Conservation (phyloP, 2,797 vertebrate species). For the Tadarida brasiliensis region DNA sequence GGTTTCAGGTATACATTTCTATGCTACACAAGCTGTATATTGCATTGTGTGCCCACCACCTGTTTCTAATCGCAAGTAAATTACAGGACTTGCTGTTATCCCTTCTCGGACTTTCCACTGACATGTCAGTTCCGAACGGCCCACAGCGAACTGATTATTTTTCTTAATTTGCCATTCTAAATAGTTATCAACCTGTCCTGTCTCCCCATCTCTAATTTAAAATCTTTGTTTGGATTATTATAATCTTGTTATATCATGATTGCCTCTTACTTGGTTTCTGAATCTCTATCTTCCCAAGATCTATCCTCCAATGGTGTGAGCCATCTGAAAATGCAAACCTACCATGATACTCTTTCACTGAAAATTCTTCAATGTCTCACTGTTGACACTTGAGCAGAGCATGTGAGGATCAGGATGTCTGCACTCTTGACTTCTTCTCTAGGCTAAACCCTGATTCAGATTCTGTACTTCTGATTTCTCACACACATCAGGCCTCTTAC, state of each 20-base stretch:
- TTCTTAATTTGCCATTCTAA: not conserved
- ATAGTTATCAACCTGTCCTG: not conserved
- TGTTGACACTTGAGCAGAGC: not conserved
- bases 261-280: slow-evolving; percentile 13
- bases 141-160: not conserved
- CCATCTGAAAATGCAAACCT: not conserved
- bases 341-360: not conserved
- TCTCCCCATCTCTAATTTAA: not conserved
- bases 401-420: not conserved
- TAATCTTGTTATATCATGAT: not conserved
- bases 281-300: not conserved
- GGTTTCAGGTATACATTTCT: not conserved
- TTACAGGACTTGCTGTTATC: not conserved
- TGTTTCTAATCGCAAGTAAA: not conserved
- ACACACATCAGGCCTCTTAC: not conserved
- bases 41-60: not conserved
- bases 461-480: not conserved
- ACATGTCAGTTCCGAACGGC: not conserved
- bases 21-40: not conserved
- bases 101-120: not conserved
- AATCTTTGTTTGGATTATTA: not conserved
- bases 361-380: not conserved
- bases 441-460: not conserved
- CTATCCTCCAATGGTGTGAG: not conserved
- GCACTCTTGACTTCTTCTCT: not conserved